Base-by-base conservation (phyloP, 2,888 invertebrate genomes). In the Dascillus cervinus region DNA sequence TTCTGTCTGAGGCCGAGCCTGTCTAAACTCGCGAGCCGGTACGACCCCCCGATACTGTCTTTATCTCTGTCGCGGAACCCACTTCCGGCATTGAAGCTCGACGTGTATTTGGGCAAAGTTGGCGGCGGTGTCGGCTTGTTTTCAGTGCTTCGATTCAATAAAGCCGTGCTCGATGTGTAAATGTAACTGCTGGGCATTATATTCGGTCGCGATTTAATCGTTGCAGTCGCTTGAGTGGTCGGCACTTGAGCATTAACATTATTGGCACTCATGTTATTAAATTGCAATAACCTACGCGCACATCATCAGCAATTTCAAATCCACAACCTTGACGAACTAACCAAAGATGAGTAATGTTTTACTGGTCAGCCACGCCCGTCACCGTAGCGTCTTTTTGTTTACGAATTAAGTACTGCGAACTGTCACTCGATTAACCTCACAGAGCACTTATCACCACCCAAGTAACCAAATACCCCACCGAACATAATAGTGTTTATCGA, bases 1-100 rank as follows among this genome's bases (percentile, higher is more conserved):
- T 86, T 79, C 64, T 87, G 87, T 38, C 86, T 72, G 49, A 84
- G 74, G 25, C 87, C 87, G 56, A 88, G 70, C 58, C 86, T 75
- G 65, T 88, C 88, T 43, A 88, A 73, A 60, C 86, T 86, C 32
- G 86, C 82, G 49, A 87, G 71, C 42, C 79, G 70, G 65, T 86
- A 87, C 32, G 85, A 84, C 52, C 82, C 80, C 48, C 81, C 80
- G 42, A 77, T 68, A 49, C 77, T 75, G 55, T 82, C 82, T 45
- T 71, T 69, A 44, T 80, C 80, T 38, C 80, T 70, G 49, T 75
- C 77, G 37, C 80, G 66, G 32, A 69, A 60, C 32, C 76, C 75
- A 46, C 75, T 77, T 26, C 81, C 81, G 38, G 82, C 81, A 56
- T 79, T 81, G 59, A 82, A 82, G 46, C 82, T 82, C 34, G 80